Conservation (phyloP, 2,888 invertebrate genomes). For the Orthosia cruda region DNA sequence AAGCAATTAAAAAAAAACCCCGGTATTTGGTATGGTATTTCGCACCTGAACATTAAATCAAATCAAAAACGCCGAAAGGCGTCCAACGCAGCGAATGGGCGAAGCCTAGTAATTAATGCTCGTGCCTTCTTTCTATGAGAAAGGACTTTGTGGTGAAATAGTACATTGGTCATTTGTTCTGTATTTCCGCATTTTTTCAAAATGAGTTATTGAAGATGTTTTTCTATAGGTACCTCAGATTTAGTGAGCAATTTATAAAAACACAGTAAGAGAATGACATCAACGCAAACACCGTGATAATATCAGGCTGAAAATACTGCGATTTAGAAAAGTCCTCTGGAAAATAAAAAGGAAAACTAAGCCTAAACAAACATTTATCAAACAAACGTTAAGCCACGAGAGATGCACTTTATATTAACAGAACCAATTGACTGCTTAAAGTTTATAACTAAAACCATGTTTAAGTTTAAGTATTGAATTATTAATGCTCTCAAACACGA, state of each 20-base stretch:
- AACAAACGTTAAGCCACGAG: slow-evolving; percentile 9
- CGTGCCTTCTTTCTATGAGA: too few species aligned
- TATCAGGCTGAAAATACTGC: too few species aligned
- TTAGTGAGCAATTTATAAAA: not conserved
- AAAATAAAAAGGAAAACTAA: not conserved
- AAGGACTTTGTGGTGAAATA: too few species aligned
- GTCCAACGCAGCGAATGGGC: too few species aligned
- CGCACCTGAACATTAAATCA: too few species aligned
- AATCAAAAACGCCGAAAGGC: too few species aligned
- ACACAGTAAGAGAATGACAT: not conserved
- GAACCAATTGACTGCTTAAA: slow-evolving; percentile 9
- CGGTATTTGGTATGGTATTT: too few species aligned
- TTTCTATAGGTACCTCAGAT: not conserved
- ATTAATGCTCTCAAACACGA: slow-evolving; percentile 56
- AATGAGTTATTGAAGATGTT: not conserved
- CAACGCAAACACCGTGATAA: not conserved
- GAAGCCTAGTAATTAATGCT: too few species aligned
- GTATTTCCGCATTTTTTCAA: too few species aligned
- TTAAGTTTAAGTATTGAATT: slow-evolving; percentile 61
- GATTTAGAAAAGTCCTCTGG: not conserved
- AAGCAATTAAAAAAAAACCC: too few species aligned
- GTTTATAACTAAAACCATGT: slow-evolving; percentile 26
- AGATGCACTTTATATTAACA: slow-evolving; percentile 17
- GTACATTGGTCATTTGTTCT: too few species aligned
- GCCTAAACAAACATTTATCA: slow-evolving; percentile 1